Base-by-base conservation (phyloP, 2,797 vertebrate genomes). In the Macropodus opercularis region DNA sequence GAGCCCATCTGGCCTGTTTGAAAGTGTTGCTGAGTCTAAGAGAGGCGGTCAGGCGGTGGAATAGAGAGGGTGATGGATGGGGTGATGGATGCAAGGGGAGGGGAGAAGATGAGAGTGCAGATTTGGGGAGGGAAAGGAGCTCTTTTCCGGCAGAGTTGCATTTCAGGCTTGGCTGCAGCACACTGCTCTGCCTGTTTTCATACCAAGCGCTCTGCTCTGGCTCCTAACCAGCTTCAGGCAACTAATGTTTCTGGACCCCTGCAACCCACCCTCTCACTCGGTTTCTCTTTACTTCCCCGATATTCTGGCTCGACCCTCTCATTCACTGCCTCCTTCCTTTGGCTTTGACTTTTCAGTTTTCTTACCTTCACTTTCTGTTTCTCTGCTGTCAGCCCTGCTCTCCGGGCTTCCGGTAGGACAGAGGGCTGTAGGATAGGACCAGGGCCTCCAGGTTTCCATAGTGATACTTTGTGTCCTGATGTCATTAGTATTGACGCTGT, bases 401-500 rank as follows among this genome's bases (percentile, higher is more conserved):
- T 47, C 14, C 53, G 32, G 46, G 26, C 76, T 87, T 89, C 80
- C 77, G 74, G 76, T 87, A 43, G 54, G 77, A 79, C 76, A 72
- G 39, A 72, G 69, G 61, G 52, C 26, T 72, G 63, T 64, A 68
- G 73, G 74, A 69, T 53, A 29, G 54, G 68, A 57, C 66, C 32
- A 62, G 71, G 69, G 75, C 69, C 62, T 80, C 68, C 64, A 60
- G 72, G 89, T 88, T 88, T 75, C 88, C 79, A 90, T 90, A 72
- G 87, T 52, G 70, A 89, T 65, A 81, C 85, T 85, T 85, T 88
- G 87, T 90, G 56, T 88, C 82, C 78, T 87, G 80, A 87, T 90
- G 87, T 82, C 89, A 87, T 90, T 92, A 87, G 84, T 90, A 92
- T 90, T 88, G 87, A 91, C 32, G 80, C 57, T 85, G 84, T 82